Evolutionary conservation across 2,888 invertebrate species (phyloP).

Genomic region (Apamea crenata): DNA sequence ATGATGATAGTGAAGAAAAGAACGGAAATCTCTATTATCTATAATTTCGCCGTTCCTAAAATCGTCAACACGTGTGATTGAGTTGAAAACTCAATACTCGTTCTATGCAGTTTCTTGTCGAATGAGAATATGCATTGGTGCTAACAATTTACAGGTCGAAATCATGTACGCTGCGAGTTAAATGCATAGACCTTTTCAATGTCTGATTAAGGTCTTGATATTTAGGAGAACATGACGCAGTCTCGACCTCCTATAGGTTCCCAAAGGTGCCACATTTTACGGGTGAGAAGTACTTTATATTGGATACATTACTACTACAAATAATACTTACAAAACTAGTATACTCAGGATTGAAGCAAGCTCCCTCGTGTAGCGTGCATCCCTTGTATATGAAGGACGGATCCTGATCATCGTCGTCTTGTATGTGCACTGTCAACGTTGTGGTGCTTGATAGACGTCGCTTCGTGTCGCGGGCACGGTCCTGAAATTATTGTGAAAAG

Average conservation of each 20-base stretch:
- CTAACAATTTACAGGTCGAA: not conserved
- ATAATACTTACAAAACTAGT: conserved; percentile 92
- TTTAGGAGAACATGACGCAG: not conserved
- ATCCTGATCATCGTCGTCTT: conserved; percentile 97
- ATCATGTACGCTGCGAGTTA: not conserved
- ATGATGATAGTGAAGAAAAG: no score
- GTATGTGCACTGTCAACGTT: conserved; percentile 95
- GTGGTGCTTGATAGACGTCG: conserved; percentile 95
- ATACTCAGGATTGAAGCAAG: conserved; percentile 97
- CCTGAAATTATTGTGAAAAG: conserved; percentile 88
- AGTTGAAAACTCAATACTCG: not conserved
- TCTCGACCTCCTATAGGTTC: not conserved
- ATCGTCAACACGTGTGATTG: not conserved
- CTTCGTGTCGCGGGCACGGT: conserved; percentile 94
- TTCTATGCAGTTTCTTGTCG: not conserved
- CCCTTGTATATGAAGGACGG: conserved; percentile 97
- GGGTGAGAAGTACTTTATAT: not conserved
- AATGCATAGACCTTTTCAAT: not conserved
- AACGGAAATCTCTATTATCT: not conserved
- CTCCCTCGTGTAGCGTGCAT: conserved; percentile 94
- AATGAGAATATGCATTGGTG: not conserved
- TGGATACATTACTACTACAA: not conserved
- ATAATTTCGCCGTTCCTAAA: not conserved
- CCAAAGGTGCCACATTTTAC: not conserved
- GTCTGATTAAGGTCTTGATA: not conserved